phyloP scores from a whole-genome alignment of 1,140 invertebrate genomes.

The Venustaconcha ellipsiformis region DNA sequence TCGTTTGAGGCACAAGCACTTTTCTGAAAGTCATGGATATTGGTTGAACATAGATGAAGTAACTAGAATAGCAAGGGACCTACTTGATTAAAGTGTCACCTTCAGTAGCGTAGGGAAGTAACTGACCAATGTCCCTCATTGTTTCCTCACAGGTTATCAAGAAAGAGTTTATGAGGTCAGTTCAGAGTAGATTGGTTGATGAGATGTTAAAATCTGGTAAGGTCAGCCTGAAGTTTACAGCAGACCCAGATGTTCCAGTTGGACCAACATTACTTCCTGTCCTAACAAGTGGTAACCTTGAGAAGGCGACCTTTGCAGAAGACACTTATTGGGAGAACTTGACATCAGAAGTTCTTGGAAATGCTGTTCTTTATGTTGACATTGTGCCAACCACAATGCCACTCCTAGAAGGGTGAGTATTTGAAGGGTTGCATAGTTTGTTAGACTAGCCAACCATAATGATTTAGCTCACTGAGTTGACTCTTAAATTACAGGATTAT shows the following conservation, averaged over 20 bases:
- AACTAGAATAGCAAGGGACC: neutral
- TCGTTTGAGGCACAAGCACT: neutral
- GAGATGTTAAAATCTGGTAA: conserved; percentile 73
- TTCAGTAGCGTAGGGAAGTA: too few species aligned
- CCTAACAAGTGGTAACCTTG: conserved; percentile 38
- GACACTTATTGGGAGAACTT: conserved; percentile 73
- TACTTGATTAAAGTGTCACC: neutral
- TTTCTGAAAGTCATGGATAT: neutral
- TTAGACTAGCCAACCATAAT: too few species aligned
- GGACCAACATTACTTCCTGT: conserved; percentile 43
- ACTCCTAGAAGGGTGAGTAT: conserved; percentile 74
- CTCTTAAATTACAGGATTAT: too few species aligned
- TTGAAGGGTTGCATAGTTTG: too few species aligned
- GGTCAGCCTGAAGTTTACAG: conserved; percentile 74
- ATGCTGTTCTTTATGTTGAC: conserved; percentile 85
- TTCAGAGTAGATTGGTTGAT: conserved; percentile 70
- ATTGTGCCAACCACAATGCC: conserved; percentile 83
- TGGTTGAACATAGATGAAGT: neutral
- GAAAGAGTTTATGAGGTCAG: conserved; percentile 73
- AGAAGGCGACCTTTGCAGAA: conserved; percentile 82
- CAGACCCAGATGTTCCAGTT: conserved; percentile 11
- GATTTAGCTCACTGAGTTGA: too few species aligned
- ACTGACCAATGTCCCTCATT: neutral
- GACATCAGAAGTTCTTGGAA: conserved; percentile 80
- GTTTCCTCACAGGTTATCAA: conserved; percentile 71